A percentile compares a stretch with the other conserved stretches of the same genome.
phyloP scores from a whole-genome alignment of 2,888 invertebrate genomes.

The Zhuqinia jingwanae region DNA sequence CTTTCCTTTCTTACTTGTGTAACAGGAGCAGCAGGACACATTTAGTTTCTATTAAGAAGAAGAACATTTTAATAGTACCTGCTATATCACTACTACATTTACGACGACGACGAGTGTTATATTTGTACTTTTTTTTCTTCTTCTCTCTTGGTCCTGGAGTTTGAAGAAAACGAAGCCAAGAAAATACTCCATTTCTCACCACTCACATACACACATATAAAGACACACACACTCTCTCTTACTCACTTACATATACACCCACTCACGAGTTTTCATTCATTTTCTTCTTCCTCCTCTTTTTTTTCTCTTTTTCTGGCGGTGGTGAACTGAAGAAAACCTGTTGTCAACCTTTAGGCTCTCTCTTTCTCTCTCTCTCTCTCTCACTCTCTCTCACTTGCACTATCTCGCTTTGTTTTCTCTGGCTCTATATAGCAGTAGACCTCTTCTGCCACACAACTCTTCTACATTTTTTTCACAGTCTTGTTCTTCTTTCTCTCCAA shows the following conservation, averaged over 20 bases:
- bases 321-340: slow-evolving; percentile 45
- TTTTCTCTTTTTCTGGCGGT: no score
- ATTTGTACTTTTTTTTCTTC: no score
- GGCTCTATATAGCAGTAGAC: no score
- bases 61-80: no score
- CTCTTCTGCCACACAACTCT: no score
- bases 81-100: neutral
- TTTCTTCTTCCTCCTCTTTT: slow-evolving; percentile 15
- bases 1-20: neutral
- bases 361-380: slow-evolving; percentile 6
- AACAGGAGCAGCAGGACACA: neutral
- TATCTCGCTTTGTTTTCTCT: neutral
- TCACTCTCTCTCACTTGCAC: no score
- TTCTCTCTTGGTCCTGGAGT: neutral
- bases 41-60: neutral
- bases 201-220: neutral
- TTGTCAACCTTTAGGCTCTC: slow-evolving; percentile 53
- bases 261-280: slow-evolving; percentile 56
- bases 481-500: no score
- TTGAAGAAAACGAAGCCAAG: slow-evolving; percentile 1
- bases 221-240: slow-evolving; percentile 42
- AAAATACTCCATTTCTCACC: slow-evolving; percentile 7
- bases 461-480: no score
- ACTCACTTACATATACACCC: no score
- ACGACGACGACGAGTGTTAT: neutral